Base-by-base conservation (phyloP, 2,888 invertebrate genomes). In the Drosophila putrida region DNA sequence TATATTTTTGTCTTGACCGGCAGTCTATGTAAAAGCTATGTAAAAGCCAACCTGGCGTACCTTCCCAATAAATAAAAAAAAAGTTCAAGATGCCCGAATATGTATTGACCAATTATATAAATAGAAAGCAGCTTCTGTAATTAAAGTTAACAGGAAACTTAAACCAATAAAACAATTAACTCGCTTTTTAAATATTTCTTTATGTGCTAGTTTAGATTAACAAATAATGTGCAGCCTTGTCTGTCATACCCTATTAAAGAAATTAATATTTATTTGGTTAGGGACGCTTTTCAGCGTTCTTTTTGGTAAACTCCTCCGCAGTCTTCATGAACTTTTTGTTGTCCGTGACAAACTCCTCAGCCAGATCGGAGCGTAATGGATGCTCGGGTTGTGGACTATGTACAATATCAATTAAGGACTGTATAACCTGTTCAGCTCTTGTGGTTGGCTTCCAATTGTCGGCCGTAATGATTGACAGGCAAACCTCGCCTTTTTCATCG, bases 381-480 rank as follows among this genome's bases (percentile, higher is more conserved):
- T 99, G 99, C 91, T 99, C 99, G 2, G 99, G 99, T 92, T 99
- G 99, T 0, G 99, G 99, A 92, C 99, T 98, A 92, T 99, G 98
- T 27, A 99, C 98, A 92, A 99, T 95, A 33, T 97, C 97, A 86
- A 99, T 96, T 91, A 99, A 93, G n/a, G 99, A 97, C 94, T 98
- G 97, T 90, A 99, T 96, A 64, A 99, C 99, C 96, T 99, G 99
- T 93, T 99, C 98, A 84, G 98, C 98, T 94, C 98, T 98, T 15
- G 99, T 99, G 60, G 99, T 99, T 58, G 99, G 99, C 93, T 99
- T 99, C 99, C 99, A 99, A 93, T 99, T 98, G 92, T 99, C 99
- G 43, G 98, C 97, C 92, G 96, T 97, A 89, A 99, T 98, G 80
- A 99, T 99, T 6, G 99, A 98, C 91, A 99, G 94, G 93, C 99